phyloP scores from a whole-genome alignment of 2,113 vertebrate genomes.

The Nothocercus julius region DNA sequence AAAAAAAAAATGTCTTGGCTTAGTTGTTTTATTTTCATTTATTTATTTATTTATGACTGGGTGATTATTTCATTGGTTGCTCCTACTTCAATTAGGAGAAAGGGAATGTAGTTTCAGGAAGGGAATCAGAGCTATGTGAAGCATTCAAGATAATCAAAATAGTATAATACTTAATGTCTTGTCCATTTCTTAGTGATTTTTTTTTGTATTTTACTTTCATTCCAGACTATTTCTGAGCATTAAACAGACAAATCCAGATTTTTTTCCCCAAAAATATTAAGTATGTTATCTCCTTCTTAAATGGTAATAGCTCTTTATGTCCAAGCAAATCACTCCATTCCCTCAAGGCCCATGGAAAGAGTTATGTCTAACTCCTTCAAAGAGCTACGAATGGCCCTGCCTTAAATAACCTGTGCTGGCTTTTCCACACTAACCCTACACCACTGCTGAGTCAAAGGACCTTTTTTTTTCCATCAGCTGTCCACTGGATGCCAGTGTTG shows the following conservation, averaged over 20 bases:
- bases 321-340: neutral
- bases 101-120: neutral
- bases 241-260: neutral
- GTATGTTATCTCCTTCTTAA: neutral
- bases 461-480: neutral
- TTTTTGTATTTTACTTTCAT: neutral
- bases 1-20: neutral
- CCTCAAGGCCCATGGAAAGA: neutral
- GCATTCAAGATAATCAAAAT: neutral
- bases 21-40: neutral
- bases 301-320: neutral
- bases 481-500: slow-evolving; percentile 73
- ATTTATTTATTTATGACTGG: neutral
- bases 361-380: neutral
- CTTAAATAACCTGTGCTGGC: neutral
- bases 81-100: neutral
- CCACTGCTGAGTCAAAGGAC: neutral
- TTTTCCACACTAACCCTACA: neutral
- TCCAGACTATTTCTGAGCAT: neutral
- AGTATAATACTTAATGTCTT: neutral
- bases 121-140: neutral
- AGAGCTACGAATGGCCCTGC: fast-evolving
- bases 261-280: neutral
- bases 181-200: neutral
- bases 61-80: neutral